These are phyloP conservation scores for Spilarctia lutea DNA, from an alignment of 2,888 invertebrate species.

Conservation along the genomic window DNA sequence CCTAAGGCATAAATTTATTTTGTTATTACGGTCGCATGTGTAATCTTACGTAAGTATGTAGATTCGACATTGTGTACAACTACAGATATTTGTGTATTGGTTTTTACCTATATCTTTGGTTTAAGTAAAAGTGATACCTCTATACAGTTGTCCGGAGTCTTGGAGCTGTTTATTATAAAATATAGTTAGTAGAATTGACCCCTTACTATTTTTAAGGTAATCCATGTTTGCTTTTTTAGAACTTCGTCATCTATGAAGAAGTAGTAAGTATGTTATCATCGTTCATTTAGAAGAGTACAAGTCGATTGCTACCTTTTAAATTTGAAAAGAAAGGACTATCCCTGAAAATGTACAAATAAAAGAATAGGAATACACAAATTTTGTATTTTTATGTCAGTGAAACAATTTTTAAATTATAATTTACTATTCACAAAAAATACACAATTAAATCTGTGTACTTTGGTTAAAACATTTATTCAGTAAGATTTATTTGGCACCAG, in stretches of 20 bases:
- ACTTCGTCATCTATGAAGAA: too few relatives aligned
- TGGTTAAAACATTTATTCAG: slow-evolving; percentile 26
- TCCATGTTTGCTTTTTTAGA: too few relatives aligned
- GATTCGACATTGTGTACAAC: slow-evolving; percentile 29
- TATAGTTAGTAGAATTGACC: background rate
- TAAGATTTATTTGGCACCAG: slow-evolving; percentile 20
- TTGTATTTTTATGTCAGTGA: too few relatives aligned
- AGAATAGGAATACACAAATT: too few relatives aligned
- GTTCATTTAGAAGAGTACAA: too few relatives aligned
- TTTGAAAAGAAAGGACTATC: too few relatives aligned
- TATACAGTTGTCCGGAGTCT: background rate
- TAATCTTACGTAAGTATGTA: slow-evolving; percentile 36
- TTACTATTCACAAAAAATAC: background rate
- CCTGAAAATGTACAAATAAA: too few relatives aligned
- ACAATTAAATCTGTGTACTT: background rate
- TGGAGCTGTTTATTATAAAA: background rate
- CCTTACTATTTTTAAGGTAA: background rate
- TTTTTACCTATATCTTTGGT: slow-evolving; percentile 23
- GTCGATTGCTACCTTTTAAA: too few relatives aligned
- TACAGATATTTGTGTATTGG: background rate
- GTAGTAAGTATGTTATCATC: too few relatives aligned
- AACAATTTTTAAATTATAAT: background rate
- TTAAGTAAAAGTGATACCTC: background rate
- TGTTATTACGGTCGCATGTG: slow-evolving; percentile 58
- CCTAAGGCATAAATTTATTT: slow-evolving; percentile 59